Conservation (phyloP, 2,888 invertebrate species). For the Mellilla xanthometata region DNA sequence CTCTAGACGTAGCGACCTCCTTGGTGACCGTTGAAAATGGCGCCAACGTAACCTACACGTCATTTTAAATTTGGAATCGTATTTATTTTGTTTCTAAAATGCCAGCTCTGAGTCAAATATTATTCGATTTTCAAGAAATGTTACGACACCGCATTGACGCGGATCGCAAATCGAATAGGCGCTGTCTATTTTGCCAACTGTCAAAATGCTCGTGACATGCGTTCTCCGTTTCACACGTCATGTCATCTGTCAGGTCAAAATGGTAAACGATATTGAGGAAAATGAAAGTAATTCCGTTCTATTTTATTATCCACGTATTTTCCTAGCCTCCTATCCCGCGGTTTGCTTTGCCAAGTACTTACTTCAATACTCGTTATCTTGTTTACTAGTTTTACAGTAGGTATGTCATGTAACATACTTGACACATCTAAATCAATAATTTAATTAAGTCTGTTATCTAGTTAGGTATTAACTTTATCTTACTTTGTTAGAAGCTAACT, state of each 20-base stretch:
- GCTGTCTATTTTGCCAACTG: slow-evolving; percentile 23
- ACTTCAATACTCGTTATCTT: too few relatives aligned
- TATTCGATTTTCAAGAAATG: slow-evolving; percentile 7
- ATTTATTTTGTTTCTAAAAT: slow-evolving; percentile 9
- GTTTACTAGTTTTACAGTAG: too few relatives aligned
- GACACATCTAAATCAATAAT: too few relatives aligned
- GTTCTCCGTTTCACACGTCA: slow-evolving; percentile 21
- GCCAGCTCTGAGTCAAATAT: not conserved
- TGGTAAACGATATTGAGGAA: slow-evolving; percentile 18
- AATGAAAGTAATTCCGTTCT: slow-evolving; percentile 1
- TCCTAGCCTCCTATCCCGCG: too few relatives aligned
- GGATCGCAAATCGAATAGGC: slow-evolving; percentile 14
- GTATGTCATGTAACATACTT: too few relatives aligned
- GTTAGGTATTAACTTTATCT: too few relatives aligned
- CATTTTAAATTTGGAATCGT: slow-evolving; percentile 22
- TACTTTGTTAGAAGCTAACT: too few relatives aligned
- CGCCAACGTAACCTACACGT: slow-evolving; percentile 14
- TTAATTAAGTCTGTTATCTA: too few relatives aligned
- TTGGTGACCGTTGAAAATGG: slow-evolving; percentile 14
- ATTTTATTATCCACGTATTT: not conserved
- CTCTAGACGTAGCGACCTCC: slow-evolving; percentile 18
- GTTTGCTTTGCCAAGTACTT: too few relatives aligned
- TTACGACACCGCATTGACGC: slow-evolving; percentile 10
- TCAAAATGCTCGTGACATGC: slow-evolving; percentile 18
- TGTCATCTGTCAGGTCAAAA: slow-evolving; percentile 18